Conservation (phyloP, 2,797 vertebrate genomes). For the Sarcophilus harrisii region DNA sequence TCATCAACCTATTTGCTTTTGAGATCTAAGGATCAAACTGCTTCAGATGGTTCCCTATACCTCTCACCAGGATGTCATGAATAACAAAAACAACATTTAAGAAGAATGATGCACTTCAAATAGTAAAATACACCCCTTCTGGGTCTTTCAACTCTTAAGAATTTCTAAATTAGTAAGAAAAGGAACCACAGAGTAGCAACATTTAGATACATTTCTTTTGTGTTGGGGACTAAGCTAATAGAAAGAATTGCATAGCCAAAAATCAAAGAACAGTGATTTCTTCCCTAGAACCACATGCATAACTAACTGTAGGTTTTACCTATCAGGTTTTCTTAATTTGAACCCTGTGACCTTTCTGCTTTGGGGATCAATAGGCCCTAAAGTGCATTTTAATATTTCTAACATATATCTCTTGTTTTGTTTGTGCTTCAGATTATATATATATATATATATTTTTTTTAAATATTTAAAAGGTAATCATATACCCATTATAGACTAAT, state of each 20-base stretch:
- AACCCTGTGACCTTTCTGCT: constrained; percentile 49
- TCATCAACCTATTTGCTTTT: constrained; percentile 79
- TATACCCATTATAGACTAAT: constrained; percentile 39
- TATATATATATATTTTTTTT: too few species aligned
- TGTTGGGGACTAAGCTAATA: constrained; percentile 79
- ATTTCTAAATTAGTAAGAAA: constrained; percentile 70
- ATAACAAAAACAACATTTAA: constrained; percentile 79
- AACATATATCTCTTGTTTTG: constrained; percentile 11
- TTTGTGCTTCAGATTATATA: constrained; percentile 18
- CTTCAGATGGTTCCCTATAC: constrained; percentile 72
- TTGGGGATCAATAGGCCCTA: constrained; percentile 57
- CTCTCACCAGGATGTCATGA: constrained; percentile 75
- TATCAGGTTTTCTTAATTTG: constrained; percentile 53
- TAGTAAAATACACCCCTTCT: constrained; percentile 68
- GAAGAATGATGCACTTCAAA: constrained; percentile 78
- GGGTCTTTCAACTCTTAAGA: constrained; percentile 77
- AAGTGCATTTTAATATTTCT: constrained; percentile 55
- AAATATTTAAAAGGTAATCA: constrained; percentile 43
- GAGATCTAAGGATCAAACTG: constrained; percentile 62
- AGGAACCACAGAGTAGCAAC: constrained; percentile 65
- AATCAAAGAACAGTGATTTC: constrained; percentile 67
- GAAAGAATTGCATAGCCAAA: constrained; percentile 76
- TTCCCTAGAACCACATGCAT: constrained; percentile 61
- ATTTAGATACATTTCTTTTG: constrained; percentile 74
- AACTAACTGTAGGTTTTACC: constrained; percentile 57